Evolutionary conservation across 2,888 invertebrate species (phyloP).

Genomic region (Dyspetes luteomarginatus): DNA sequence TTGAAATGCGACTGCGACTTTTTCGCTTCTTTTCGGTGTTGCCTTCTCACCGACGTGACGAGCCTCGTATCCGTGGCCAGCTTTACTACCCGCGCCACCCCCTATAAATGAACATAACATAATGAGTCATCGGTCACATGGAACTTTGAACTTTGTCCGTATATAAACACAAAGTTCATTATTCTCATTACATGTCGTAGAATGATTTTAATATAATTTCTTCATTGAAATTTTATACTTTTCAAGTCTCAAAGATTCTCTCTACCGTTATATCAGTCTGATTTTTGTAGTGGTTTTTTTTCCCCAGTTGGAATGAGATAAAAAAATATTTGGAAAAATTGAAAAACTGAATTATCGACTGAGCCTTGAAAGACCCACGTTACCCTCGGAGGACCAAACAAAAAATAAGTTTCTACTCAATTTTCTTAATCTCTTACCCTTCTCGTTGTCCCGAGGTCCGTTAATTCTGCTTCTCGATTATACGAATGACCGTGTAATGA

Average conservation of each 20-base stretch:
- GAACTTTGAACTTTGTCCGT: not conserved
- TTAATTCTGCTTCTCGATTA: slow-evolving; percentile 66
- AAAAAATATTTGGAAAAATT: too few species aligned
- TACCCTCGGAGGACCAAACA: too few species aligned
- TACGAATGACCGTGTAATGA: slow-evolving; percentile 35
- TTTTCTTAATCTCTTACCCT: slow-evolving; percentile 69
- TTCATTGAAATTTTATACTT: too few species aligned
- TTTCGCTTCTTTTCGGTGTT: slow-evolving; percentile 29
- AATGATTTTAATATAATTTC: too few species aligned
- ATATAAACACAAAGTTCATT: not conserved
- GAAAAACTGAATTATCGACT: too few species aligned
- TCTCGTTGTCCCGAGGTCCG: slow-evolving; percentile 62
- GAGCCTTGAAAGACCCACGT: too few species aligned
- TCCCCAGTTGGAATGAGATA: too few species aligned
- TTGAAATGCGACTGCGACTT: slow-evolving; percentile 10
- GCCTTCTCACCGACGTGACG: slow-evolving; percentile 21
- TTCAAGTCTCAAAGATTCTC: too few species aligned
- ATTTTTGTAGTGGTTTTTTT: too few species aligned
- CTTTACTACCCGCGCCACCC: slow-evolving; percentile 51
- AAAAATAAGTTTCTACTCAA: too few species aligned
- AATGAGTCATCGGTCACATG: not conserved
- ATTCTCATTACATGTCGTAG: not conserved
- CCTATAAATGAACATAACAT: slow-evolving; percentile 38
- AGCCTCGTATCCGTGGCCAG: slow-evolving; percentile 12
- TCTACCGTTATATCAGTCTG: too few species aligned